Evolutionary conservation across 2,888 invertebrate genomes (phyloP).

Genomic region (Phasia obesa): DNA sequence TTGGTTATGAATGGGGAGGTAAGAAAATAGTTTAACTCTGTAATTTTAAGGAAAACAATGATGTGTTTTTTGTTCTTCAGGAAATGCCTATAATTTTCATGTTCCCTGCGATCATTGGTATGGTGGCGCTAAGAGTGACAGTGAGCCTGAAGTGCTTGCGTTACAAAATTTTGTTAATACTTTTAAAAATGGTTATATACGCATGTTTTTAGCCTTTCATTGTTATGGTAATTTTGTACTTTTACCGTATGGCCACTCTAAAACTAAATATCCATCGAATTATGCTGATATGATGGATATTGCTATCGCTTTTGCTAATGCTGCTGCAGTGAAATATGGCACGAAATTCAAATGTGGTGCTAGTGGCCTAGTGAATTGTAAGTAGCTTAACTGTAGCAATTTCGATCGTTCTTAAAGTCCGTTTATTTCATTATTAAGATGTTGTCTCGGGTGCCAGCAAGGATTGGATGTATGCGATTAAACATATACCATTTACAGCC

Average conservation of each 20-base stretch:
- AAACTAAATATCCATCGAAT: constrained; percentile 74
- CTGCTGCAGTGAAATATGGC: constrained; percentile 76
- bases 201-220: constrained; percentile 76
- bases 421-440: constrained; percentile 80
- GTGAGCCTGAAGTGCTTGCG: constrained; percentile 74
- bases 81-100: constrained; percentile 72
- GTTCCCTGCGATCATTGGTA: constrained; percentile 78
- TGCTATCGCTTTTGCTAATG: constrained; percentile 74
- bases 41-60: not conserved
- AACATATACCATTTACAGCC: constrained; percentile 84
- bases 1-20: constrained; percentile 75
- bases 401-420: too few relatives aligned
- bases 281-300: constrained; percentile 77
- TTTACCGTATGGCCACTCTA: constrained; percentile 76
- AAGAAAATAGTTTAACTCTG: not conserved
- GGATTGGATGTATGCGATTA: constrained; percentile 84
- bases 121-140: constrained; percentile 73
- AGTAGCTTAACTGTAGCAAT: constrained; percentile 44
- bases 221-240: constrained; percentile 76
- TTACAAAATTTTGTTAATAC: constrained; percentile 73
- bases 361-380: constrained; percentile 76
- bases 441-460: constrained; percentile 82
- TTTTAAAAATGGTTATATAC: constrained; percentile 73
- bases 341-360: constrained; percentile 75
- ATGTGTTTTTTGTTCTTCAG: not conserved